Evolutionary conservation across 1,140 invertebrate species (phyloP).

Genomic region (Drosophila baimaii): DNA sequence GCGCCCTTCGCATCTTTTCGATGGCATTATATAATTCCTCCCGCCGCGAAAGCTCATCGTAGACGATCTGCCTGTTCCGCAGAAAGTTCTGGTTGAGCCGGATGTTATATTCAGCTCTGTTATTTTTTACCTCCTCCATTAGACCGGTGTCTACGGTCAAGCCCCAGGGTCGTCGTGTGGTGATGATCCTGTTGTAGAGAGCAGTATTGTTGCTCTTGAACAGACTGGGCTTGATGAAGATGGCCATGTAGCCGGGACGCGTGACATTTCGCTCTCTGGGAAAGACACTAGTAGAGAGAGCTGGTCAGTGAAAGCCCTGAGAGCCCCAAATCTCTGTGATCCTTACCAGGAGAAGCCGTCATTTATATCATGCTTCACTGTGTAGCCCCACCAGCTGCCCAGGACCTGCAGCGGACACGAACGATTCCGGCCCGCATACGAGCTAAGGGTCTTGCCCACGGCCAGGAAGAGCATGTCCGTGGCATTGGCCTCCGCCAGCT

Average conservation of each 20-base stretch:
- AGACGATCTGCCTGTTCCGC: background rate
- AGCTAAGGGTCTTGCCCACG: slow-evolving; percentile 48
- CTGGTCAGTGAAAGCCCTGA: too few species aligned
- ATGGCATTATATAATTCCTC: background rate
- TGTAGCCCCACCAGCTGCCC: slow-evolving; percentile 61
- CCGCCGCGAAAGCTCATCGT: background rate
- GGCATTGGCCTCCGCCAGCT: slow-evolving; percentile 60
- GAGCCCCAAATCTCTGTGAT: fast-evolving
- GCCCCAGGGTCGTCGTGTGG: slow-evolving; percentile 65
- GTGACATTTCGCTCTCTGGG: slow-evolving; percentile 44
- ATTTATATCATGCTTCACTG: background rate
- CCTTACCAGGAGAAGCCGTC: slow-evolving; percentile 44
- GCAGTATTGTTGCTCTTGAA: slow-evolving; percentile 59
- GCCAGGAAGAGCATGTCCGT: slow-evolving; percentile 57
- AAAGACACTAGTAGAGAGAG: slow-evolving; percentile 42
- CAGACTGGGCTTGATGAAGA: slow-evolving; percentile 63
- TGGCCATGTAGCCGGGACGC: slow-evolving; percentile 58
- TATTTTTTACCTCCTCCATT: slow-evolving; percentile 1
- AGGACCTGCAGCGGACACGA: slow-evolving; percentile 57
- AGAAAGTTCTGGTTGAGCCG: background rate
- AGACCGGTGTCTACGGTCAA: slow-evolving; percentile 10
- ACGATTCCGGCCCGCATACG: slow-evolving; percentile 45
- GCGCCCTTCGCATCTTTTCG: background rate
- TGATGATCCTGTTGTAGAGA: slow-evolving; percentile 35
- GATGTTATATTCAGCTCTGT: background rate